phyloP scores from a whole-genome alignment of 1,140 invertebrate species.

The Pachyrhynchus sulphureomaculatus region DNA sequence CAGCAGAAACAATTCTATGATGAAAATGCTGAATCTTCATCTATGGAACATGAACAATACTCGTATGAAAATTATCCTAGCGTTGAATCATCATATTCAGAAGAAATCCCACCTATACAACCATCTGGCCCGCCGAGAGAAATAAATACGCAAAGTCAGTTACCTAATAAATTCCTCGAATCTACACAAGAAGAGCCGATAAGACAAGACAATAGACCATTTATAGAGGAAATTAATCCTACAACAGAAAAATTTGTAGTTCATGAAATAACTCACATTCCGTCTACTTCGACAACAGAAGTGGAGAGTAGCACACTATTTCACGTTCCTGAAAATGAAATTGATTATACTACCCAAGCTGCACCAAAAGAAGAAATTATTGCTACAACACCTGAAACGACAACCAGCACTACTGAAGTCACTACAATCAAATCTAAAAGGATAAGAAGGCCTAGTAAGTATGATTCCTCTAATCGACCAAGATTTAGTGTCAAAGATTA shows the following conservation, averaged over 20 bases:
- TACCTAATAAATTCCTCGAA: neutral
- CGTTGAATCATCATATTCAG: neutral
- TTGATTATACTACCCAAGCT: conserved; percentile 34
- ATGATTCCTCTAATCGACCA: conserved; percentile 52
- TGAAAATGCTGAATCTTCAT: conserved; percentile 14
- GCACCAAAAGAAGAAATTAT: conserved; percentile 16
- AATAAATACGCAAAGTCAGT: neutral
- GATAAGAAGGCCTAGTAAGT: conserved; percentile 47
- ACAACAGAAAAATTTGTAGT: neutral
- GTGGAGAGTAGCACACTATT: conserved; percentile 11
- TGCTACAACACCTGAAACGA: conserved; percentile 24
- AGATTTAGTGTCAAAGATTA: conserved; percentile 64
- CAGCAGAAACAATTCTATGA: conserved; percentile 10
- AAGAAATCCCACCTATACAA: conserved; percentile 3
- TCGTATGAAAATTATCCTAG: conserved; percentile 5
- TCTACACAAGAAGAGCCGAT: neutral
- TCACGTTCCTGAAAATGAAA: conserved; percentile 41
- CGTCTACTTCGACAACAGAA: neutral
- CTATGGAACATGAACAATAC: conserved; percentile 8
- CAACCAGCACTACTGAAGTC: conserved; percentile 34
- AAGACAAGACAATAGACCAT: conserved; percentile 5
- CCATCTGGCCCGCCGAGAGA: neutral
- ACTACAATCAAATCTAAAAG: conserved; percentile 48
- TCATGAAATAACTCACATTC: neutral
- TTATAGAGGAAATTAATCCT: conserved; percentile 21